Evolutionary conservation across 2,888 invertebrate species (phyloP), one percentile per base, ranked within the genome.

Genomic region (Polietes domitor): DNA sequence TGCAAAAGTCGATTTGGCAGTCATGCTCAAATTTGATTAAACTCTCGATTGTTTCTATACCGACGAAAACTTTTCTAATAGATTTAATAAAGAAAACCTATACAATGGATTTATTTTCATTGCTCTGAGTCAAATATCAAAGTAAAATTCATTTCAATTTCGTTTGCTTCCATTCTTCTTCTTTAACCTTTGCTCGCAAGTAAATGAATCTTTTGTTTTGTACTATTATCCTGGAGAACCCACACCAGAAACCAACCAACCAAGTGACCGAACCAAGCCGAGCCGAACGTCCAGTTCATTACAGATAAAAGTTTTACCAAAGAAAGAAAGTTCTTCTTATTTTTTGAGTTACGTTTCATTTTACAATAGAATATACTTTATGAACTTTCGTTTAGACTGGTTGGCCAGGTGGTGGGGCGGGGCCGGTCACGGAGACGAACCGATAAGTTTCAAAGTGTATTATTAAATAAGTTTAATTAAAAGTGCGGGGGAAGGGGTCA

Each of bases 261-360:
- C 5, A 2, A 47, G n/a, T n/a, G 47, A 47, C 1, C n/a, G n/a
- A 47, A 41, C 3, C 37, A 12, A 37, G 37, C 6, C 37, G 6
- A 15, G 26, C 6, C 24, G 26, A 26, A 26, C 26, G 26, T 24
- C 26, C 58, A 58, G 26, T 58, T 58, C 58, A 58, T 58, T 58
- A 58, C 26, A 58, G 58, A 58, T 58, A 58, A 58, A 53, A 58
- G 58, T 26, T 26, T n/a, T n/a, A n/a, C n/a, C n/a, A n/a, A 26
- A 55, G 21, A 58, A 58, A 24, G 9, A 58, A 58, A 58, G 58
- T 58, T 58, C 12, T 12, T 47, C 47, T n/a, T n/a, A n/a, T 47
- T 9, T 32, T 9, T 32, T 47, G 3, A 12, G 47, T 47, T 7
- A 37, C 37, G 9, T 37, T 37, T 3, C 37, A 37, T 47, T 47